These are phyloP conservation scores for Epistrophe eligans DNA, from an alignment of 2,888 invertebrate species.

Conservation along the genomic window DNA sequence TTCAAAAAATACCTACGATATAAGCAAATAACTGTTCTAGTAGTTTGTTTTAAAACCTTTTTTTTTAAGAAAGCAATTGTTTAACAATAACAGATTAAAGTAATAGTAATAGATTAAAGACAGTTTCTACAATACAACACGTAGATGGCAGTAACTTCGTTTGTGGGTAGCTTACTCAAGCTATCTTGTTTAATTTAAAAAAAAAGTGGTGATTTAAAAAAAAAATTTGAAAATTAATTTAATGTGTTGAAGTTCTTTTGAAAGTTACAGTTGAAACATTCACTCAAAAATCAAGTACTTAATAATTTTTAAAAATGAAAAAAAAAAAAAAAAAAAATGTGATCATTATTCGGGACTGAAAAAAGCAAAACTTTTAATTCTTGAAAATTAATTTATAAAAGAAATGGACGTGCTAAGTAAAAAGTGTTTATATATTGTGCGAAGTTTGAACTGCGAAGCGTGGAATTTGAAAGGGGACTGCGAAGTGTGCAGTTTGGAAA, in stretches of 20 bases:
- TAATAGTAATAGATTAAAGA: neutral
- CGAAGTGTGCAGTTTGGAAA: too few relatives aligned
- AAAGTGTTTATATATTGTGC: too few relatives aligned
- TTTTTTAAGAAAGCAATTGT: neutral
- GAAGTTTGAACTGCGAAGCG: too few relatives aligned
- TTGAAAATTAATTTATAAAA: too few relatives aligned
- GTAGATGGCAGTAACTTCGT: neutral
- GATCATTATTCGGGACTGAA: too few relatives aligned
- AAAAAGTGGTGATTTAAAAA: neutral
- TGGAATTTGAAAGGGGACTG: too few relatives aligned
- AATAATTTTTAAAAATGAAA: too few relatives aligned
- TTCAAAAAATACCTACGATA: neutral
- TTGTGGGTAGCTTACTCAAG: neutral
- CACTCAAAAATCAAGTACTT: too few relatives aligned
- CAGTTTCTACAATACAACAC: neutral
- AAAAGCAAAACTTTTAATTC: too few relatives aligned
- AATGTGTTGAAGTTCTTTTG: neutral
- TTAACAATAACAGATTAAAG: neutral
- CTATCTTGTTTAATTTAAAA: neutral
- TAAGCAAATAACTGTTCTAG: neutral
- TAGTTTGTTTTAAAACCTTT: neutral
- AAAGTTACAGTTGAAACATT: too few relatives aligned
- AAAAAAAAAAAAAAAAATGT: too few relatives aligned
- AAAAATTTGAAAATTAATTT: neutral
- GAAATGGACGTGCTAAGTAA: too few relatives aligned